Evolutionary conservation across 2,888 invertebrate genomes (phyloP).

Genomic region (Lasioglossum pauxillum): DNA sequence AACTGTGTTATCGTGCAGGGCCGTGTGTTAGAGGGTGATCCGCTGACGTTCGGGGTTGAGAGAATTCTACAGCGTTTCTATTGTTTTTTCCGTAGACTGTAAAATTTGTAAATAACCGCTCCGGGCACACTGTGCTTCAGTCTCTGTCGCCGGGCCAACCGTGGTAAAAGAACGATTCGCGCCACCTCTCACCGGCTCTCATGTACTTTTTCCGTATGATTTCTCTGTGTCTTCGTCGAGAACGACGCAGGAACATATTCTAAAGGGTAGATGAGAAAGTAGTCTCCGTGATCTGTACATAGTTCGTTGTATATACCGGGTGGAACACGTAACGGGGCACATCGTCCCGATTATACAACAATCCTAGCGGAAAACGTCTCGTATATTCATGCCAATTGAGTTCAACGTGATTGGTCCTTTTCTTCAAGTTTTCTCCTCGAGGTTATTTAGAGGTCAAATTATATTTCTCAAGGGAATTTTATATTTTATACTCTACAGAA

Average conservation of each 20-base stretch:
- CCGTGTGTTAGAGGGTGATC: background rate
- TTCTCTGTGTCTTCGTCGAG: constrained; percentile 6
- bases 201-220: background rate
- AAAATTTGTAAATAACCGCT: constrained; percentile 75
- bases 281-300: constrained; percentile 43
- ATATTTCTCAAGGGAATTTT: background rate
- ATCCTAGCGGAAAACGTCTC: background rate
- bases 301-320: background rate
- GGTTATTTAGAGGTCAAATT: background rate
- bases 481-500: background rate
- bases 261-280: constrained; percentile 11
- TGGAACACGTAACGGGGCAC: background rate
- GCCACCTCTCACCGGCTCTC: constrained; percentile 10
- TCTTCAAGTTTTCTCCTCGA: background rate
- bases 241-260: constrained; percentile 21
- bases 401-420: background rate
- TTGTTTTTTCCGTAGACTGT: constrained; percentile 59
- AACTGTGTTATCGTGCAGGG: background rate
- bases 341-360: background rate
- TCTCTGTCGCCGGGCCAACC: constrained; percentile 12
- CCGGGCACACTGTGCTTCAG: background rate
- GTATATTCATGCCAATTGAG: background rate
- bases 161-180: background rate
- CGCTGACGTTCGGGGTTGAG: background rate
- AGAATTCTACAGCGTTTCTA: constrained; percentile 2